Conservation (phyloP, 2,113 vertebrate species). For the Paramisgurnus dabryanus region DNA sequence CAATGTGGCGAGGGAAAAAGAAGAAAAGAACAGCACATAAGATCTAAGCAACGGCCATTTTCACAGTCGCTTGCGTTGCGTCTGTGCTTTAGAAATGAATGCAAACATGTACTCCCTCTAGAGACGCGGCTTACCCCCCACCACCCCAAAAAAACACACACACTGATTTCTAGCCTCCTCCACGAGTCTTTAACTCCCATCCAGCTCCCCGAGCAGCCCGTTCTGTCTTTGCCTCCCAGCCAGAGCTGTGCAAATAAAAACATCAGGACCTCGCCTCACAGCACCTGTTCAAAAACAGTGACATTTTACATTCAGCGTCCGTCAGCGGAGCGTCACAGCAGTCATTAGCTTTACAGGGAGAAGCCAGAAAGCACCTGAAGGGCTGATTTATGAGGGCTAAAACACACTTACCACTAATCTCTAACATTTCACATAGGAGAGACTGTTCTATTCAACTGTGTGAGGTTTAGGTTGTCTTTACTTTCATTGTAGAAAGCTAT, state of each 20-base stretch:
- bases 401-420: slow-evolving; percentile 45
- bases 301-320: slow-evolving; percentile 75
- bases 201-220: slow-evolving; percentile 59
- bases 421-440: slow-evolving; percentile 43
- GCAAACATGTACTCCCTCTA: slow-evolving; percentile 47
- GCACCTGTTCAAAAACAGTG: slow-evolving; percentile 80
- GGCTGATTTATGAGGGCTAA: slow-evolving; percentile 39
- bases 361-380: slow-evolving; percentile 56
- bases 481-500: neutral
- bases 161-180: slow-evolving; percentile 23
- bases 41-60: slow-evolving; percentile 35
- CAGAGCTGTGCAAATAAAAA: slow-evolving; percentile 75
- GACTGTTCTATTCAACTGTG: slow-evolving; percentile 27
- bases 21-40: neutral
- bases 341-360: slow-evolving; percentile 64
- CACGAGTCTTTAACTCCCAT: slow-evolving; percentile 16
- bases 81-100: slow-evolving; percentile 54
- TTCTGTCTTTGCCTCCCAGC: slow-evolving; percentile 69
- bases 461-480: neutral
- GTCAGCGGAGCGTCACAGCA: slow-evolving; percentile 61
- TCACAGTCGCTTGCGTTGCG: slow-evolving; percentile 47
- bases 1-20: neutral
- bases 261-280: slow-evolving; percentile 74
- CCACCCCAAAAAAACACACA: slow-evolving; percentile 40
- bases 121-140: slow-evolving; percentile 29